A percentile compares a stretch with the other conserved stretches of the same genome.
phyloP scores from a whole-genome alignment of 2,113 vertebrate genomes.

The Aramus guarauna region DNA sequence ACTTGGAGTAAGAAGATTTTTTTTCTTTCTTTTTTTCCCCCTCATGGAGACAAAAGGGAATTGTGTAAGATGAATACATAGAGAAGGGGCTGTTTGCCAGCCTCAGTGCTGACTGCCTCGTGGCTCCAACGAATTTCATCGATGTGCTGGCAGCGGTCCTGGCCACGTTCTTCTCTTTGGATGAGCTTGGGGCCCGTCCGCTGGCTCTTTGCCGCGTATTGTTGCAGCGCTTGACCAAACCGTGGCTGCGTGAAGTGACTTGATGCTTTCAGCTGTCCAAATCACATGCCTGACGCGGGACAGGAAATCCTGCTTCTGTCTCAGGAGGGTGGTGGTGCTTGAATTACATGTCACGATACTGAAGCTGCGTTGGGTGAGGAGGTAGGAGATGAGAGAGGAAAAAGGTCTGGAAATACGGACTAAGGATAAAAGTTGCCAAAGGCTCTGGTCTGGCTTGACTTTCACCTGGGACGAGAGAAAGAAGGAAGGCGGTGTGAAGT shows the following conservation, averaged over 20 bases:
- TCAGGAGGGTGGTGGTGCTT: neutral
- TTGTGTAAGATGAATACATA: neutral
- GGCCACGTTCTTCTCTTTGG: neutral
- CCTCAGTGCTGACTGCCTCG: neutral
- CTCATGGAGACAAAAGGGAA: neutral
- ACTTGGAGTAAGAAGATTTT: neutral
- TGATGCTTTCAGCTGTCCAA: neutral
- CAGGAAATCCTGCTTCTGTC: neutral
- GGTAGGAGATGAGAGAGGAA: no score
- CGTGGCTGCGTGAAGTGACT: neutral
- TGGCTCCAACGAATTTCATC: neutral
- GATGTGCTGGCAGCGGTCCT: neutral
- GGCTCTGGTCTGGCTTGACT: neutral
- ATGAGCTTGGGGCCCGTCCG: neutral
- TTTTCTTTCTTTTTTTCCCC: no score
- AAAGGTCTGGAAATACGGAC: neutral
- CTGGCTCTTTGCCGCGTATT: neutral
- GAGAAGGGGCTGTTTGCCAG: neutral
- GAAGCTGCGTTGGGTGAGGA: neutral
- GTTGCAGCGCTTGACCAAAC: neutral
- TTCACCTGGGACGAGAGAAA: neutral
- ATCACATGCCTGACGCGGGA: neutral
- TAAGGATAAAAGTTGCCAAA: neutral
- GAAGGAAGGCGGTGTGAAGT: neutral
- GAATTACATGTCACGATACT: neutral